Evolutionary conservation across 2,113 vertebrate species (phyloP).

Genomic region (Thalassarche chlororhynchos): DNA sequence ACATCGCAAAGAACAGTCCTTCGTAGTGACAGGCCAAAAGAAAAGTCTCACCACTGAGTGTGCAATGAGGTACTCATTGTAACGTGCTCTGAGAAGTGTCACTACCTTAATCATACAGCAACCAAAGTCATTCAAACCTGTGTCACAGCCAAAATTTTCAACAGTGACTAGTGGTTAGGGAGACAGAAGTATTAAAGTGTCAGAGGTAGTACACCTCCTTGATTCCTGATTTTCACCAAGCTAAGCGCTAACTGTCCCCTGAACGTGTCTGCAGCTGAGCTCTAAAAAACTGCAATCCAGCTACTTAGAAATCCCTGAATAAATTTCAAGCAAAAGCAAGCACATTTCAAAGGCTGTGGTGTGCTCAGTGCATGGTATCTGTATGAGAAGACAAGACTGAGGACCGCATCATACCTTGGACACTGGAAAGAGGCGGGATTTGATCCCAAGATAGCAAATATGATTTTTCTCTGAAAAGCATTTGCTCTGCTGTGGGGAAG

Average conservation of each 20-base stretch:
- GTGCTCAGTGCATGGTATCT: rapidly evolving
- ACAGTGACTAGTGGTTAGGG: not conserved
- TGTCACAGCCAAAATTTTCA: not conserved
- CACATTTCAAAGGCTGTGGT: too few relatives aligned
- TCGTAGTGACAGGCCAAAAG: rapidly evolving
- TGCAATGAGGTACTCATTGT: not conserved
- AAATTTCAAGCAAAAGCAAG: not conserved
- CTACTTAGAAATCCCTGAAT: not conserved
- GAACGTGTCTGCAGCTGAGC: not conserved
- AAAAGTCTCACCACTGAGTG: not conserved
- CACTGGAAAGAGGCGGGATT: not conserved
- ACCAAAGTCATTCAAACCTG: not conserved
- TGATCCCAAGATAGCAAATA: not conserved
- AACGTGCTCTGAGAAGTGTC: not conserved
- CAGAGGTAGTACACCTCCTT: not conserved
- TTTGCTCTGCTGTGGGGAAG: not conserved
- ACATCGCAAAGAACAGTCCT: not conserved
- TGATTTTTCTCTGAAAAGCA: not conserved
- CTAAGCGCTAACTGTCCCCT: not conserved
- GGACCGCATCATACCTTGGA: not conserved
- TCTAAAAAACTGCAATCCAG: not conserved
- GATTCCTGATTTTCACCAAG: not conserved
- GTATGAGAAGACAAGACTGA: rapidly evolving
- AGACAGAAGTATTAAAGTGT: not conserved
- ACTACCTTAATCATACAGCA: not conserved